These are phyloP conservation scores for Patagioenas fasciata DNA, from an alignment of 2,113 vertebrate species.

Conservation along the genomic window DNA sequence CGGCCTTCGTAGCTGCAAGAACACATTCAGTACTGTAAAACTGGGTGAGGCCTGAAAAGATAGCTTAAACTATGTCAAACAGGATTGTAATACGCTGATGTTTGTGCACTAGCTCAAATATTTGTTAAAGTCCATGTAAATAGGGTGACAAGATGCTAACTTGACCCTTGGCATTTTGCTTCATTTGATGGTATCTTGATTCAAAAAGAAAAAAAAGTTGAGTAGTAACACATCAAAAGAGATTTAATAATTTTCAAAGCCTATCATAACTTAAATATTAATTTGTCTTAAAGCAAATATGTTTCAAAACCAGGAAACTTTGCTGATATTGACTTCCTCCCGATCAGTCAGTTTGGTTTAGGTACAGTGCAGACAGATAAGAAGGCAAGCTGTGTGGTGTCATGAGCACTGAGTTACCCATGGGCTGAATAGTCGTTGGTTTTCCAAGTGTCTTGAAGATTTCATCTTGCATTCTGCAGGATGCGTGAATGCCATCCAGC, in stretches of 20 bases:
- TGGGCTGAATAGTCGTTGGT: not conserved
- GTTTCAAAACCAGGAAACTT: not conserved
- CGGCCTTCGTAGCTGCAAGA: not conserved
- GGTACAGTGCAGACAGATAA: not conserved
- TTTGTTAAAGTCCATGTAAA: not conserved
- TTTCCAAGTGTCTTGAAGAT: not conserved
- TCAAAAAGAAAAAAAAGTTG: not conserved
- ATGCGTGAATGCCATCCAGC: rapidly evolving
- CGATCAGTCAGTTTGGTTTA: not conserved
- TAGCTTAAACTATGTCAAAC: not conserved
- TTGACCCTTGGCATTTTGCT: not conserved
- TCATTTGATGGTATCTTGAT: not conserved
- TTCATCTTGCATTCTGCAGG: not conserved
- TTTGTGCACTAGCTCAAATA: not conserved
- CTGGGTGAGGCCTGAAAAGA: not conserved
- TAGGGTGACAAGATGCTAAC: not conserved
- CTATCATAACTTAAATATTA: not conserved
- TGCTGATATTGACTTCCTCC: not conserved
- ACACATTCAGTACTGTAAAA: not conserved
- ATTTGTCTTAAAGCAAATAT: not conserved
- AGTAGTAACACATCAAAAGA: not conserved
- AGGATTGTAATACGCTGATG: not conserved
- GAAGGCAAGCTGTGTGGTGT: not conserved
- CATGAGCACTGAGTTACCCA: not conserved
- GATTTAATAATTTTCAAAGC: not conserved